A percentile compares a stretch with the other conserved stretches of the same genome.
Evolutionary conservation across 1,140 invertebrate species (phyloP).

Genomic region (Drosophila takahashii): DNA sequence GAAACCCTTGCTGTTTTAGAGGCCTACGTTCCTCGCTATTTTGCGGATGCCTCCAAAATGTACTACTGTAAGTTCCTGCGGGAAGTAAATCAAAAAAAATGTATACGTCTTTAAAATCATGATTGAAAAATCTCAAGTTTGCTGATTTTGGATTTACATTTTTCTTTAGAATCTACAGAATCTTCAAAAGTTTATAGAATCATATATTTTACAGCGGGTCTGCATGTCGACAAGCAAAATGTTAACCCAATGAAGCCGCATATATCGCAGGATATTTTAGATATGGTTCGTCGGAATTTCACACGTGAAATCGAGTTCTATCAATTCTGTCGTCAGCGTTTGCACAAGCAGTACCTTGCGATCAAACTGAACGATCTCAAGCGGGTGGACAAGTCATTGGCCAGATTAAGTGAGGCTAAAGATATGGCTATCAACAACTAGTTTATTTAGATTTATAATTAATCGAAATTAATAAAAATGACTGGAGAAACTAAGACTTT

Average conservation of each 20-base stretch:
- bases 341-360: conserved; percentile 92
- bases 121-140: not conserved
- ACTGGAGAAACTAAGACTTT: not conserved
- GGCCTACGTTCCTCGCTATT: conserved; percentile 93
- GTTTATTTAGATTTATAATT: conserved; percentile 4
- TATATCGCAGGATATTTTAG: conserved; percentile 92
- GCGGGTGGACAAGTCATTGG: conserved; percentile 55
- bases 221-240: conserved; percentile 47
- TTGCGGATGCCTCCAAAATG: conserved; percentile 90
- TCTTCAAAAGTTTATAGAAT: not conserved
- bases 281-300: conserved; percentile 93
- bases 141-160: not conserved
- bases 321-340: conserved; percentile 93
- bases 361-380: conserved; percentile 73
- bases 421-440: conserved; percentile 53
- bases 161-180: not conserved
- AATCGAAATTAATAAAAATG: conserved; percentile 22
- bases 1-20: conserved; percentile 92
- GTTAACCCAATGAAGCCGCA: conserved; percentile 88
- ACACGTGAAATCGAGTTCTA: conserved; percentile 96
- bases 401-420: conserved; percentile 28
- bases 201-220: conserved; percentile 85
- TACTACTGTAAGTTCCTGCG: conserved; percentile 90
- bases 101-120: not conserved
- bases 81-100: too few species aligned